These are phyloP conservation scores for Bradysia coprophila DNA, from an alignment of 1,140 invertebrate species.

Conservation along the genomic window DNA sequence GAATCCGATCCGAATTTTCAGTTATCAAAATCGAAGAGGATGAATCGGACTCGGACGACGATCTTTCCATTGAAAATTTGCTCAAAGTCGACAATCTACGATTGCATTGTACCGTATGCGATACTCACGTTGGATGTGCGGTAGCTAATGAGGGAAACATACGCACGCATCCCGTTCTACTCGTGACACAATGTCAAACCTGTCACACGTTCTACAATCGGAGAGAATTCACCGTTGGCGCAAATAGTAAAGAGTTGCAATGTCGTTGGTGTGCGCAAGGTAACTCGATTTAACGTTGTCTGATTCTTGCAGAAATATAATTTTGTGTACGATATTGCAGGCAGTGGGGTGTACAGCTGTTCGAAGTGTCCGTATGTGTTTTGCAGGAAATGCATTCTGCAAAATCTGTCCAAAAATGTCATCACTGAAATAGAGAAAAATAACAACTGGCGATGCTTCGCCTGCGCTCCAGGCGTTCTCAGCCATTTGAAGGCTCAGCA, in stretches of 20 bases:
- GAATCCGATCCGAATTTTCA: too few relatives aligned
- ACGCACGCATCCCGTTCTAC: conserved; percentile 53
- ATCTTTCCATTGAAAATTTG: too few relatives aligned
- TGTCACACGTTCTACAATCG: conserved; percentile 64
- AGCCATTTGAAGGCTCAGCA: conserved; percentile 40
- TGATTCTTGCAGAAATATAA: too few relatives aligned
- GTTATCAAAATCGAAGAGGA: too few relatives aligned
- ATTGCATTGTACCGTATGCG: conserved; percentile 53
- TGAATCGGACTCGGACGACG: too few relatives aligned
- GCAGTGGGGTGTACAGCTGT: conserved; percentile 58
- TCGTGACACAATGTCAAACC: conserved; percentile 54
- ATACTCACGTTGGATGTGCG: conserved; percentile 48
- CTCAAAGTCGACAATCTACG: conserved; percentile 30
- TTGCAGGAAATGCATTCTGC: conserved; percentile 64
- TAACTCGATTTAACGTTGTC: conserved; percentile 18
- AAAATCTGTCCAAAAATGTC: conserved; percentile 52
- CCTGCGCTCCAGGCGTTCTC: conserved; percentile 51
- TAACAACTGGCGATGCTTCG: conserved; percentile 71
- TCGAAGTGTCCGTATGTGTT: conserved; percentile 62
- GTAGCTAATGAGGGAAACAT: conserved; percentile 35
- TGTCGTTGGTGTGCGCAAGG: conserved; percentile 85
- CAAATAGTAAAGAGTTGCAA: conserved; percentile 71
- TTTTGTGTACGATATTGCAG: conserved; percentile 18
- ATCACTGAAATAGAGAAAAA: conserved; percentile 47
- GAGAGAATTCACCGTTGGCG: conserved; percentile 58